These are phyloP conservation scores for Gerris lacustris DNA, from an alignment of 2,888 invertebrate genomes.

Conservation along the genomic window DNA sequence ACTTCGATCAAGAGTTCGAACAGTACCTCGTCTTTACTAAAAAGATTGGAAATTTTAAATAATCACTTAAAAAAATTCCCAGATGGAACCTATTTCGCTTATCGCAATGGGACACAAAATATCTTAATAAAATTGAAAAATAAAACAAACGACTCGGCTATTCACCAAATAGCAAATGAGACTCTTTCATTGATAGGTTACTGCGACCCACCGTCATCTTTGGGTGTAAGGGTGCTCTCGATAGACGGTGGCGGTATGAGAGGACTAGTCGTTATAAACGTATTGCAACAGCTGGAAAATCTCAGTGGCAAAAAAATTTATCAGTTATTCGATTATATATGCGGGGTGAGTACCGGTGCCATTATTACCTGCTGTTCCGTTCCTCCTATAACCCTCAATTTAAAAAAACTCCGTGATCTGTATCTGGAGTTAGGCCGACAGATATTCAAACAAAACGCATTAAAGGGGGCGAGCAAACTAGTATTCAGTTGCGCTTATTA, in stretches of 20 bases:
- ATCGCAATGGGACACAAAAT: not conserved
- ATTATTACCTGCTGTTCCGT: slow-evolving; percentile 51
- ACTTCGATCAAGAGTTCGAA: not conserved
- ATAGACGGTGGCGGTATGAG: slow-evolving; percentile 86
- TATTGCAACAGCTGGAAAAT: slow-evolving; percentile 63
- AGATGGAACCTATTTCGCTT: not conserved
- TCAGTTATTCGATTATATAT: slow-evolving; percentile 76
- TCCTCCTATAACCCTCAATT: slow-evolving; percentile 43
- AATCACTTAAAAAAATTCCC: not conserved
- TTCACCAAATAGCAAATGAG: not conserved
- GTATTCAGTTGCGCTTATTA: slow-evolving; percentile 83
- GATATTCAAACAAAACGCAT: slow-evolving; percentile 52
- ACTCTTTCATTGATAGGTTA: slow-evolving; percentile 41
- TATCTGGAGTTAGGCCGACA: slow-evolving; percentile 49
- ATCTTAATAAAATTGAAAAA: not conserved
- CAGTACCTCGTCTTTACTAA: not conserved
- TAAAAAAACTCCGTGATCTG: slow-evolving; percentile 48
- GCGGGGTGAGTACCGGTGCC: slow-evolving; percentile 73
- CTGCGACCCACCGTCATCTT: slow-evolving; percentile 51
- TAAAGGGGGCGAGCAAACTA: slow-evolving; percentile 59
- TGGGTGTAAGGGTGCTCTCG: slow-evolving; percentile 65
- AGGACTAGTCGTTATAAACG: slow-evolving; percentile 73
- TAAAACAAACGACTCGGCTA: not conserved
- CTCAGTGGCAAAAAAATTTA: slow-evolving; percentile 53
- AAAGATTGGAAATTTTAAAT: not conserved